phyloP scores from a whole-genome alignment of 2,113 vertebrate species.

The Macquaria australasica region DNA sequence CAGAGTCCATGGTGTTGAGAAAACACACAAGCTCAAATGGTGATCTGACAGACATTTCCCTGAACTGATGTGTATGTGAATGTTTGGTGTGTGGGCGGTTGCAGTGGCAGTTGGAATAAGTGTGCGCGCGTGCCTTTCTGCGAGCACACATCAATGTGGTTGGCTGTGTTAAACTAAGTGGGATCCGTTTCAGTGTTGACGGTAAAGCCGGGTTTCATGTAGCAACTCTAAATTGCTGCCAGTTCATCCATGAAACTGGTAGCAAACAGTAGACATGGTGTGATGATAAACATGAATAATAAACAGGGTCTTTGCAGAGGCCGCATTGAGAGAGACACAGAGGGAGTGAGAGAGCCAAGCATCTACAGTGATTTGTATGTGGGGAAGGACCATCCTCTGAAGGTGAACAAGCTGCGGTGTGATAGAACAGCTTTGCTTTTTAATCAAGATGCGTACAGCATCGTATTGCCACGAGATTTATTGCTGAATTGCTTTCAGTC shows the following conservation, averaged over 20 bases:
- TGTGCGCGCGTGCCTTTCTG: conserved; percentile 31
- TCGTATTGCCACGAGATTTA: conserved; percentile 48
- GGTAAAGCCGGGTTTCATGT: conserved; percentile 72
- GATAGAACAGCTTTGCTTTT: conserved; percentile 53
- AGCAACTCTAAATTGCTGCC: conserved; percentile 73
- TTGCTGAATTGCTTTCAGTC: conserved; percentile 51
- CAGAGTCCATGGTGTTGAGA: conserved; percentile 40
- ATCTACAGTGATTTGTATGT: conserved; percentile 50
- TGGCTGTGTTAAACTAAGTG: conserved; percentile 72
- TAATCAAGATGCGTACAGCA: conserved; percentile 49
- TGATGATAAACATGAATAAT: conserved; percentile 81
- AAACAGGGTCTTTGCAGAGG: conserved; percentile 61
- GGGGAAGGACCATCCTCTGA: conserved; percentile 45
- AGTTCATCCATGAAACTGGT: conserved; percentile 75
- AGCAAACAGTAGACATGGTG: conserved; percentile 76
- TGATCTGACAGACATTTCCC: conserved; percentile 62
- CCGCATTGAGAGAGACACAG: conserved; percentile 43
- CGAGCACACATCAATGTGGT: conserved; percentile 56
- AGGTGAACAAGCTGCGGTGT: conserved; percentile 48
- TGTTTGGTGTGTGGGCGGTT: conserved; percentile 67
- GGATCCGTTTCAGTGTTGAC: conserved; percentile 76
- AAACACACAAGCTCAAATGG: conserved; percentile 55
- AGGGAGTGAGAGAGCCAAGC: conserved; percentile 23
- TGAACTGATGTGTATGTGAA: conserved; percentile 43
- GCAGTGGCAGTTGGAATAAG: conserved; percentile 49